Base-by-base conservation (phyloP, 2,888 invertebrate genomes). In the Sphaeridia pumilis region DNA sequence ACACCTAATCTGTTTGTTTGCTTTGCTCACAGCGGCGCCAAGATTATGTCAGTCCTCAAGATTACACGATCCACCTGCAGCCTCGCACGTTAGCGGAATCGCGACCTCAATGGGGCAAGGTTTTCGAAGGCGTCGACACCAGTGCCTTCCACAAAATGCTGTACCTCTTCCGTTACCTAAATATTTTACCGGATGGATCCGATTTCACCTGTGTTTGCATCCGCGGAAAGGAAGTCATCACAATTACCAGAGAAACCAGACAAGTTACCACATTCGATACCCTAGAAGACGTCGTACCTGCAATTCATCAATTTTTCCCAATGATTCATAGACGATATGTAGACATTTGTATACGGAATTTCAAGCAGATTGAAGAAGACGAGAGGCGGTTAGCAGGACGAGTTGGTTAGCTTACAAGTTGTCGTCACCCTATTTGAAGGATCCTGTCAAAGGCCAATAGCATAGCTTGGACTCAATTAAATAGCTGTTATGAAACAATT, bases 221-320 rank as follows among this genome's bases (percentile, higher is more conserved):
- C 22, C 45, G 49, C 1, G 54, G 54, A 21, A 49, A 44, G 25
- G 54, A 54, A 7, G 3, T 54, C 3, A 27, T 54, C 3, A 24
- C 46, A 3, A 25, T 47, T 12, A 54, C 54, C 5, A 21, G 25
- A 12, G 49, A 54, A 12, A 49, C 54, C 2, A 36, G 54, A n/a
- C 28, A 34, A 2, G 43, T 41, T 2, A 42, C 44, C 5, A 25
- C n/a, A 25, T 57, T 47, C 26, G 14, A 24, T 5, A 46, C 21
- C 17, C 51, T 36, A 24, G 34, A 43, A 3, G 54, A 57, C 7
- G 24, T 57, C 14, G 25, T 46, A 17, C 44, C 43, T 1, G 28
- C 43, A 2, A 48, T 57, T 27, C 31, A 44, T 5, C 27, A 57
- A 42, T 57, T 54, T 24, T 57, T 57, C 28, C 57, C 57, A n/a